Conservation (phyloP, 2,888 invertebrate genomes). For the Troglohyphantes excavatus region DNA sequence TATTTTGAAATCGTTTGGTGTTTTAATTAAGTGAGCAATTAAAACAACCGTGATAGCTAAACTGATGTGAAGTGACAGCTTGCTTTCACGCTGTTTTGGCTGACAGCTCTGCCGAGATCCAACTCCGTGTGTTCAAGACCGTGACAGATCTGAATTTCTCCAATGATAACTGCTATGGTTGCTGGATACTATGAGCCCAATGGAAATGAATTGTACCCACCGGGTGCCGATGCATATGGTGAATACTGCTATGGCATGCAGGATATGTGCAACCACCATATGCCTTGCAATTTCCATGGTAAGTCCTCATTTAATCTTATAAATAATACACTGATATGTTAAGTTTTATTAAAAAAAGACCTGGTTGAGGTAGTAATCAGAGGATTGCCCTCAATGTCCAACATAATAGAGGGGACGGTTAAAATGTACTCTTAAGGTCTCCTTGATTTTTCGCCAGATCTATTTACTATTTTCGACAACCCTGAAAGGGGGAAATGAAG, state of each 20-base stretch:
- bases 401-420: too few relatives aligned
- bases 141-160: slow-evolving; percentile 66
- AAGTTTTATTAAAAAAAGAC: too few relatives aligned
- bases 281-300: slow-evolving; percentile 76
- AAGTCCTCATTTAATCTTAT: slow-evolving; percentile 34
- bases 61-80: slow-evolving; percentile 59
- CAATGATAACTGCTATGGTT: slow-evolving; percentile 79
- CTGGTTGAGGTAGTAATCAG: too few relatives aligned
- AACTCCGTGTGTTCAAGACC: slow-evolving; percentile 48
- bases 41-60: slow-evolving; percentile 20
- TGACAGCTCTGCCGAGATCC: slow-evolving; percentile 56
- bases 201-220: slow-evolving; percentile 75
- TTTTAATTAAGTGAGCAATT: slow-evolving; percentile 18
- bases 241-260: slow-evolving; percentile 76
- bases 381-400: too few relatives aligned
- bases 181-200: slow-evolving; percentile 78
- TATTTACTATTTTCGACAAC: too few relatives aligned
- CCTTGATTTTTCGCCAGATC: too few relatives aligned
- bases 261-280: slow-evolving; percentile 73
- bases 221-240: slow-evolving; percentile 74
- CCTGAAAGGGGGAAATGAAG: too few relatives aligned
- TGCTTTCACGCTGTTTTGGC: slow-evolving; percentile 49
- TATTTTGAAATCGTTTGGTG: not conserved
- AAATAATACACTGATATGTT: too few relatives aligned
- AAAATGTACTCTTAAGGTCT: too few relatives aligned